Base-by-base conservation (phyloP, 2,888 invertebrate genomes). In the Busseola fusca region DNA sequence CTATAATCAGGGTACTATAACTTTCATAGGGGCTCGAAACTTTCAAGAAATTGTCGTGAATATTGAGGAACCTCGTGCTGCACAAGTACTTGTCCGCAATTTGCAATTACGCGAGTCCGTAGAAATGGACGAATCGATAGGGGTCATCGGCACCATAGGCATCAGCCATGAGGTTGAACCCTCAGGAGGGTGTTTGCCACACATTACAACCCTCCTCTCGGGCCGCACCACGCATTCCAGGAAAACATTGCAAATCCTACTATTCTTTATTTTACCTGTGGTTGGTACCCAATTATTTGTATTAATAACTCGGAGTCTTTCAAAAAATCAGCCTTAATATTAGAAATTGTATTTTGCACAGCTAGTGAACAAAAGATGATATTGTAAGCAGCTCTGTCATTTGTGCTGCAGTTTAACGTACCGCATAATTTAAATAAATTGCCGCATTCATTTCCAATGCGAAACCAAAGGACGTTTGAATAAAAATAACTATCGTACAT, bases 91-190 rank as follows among this genome's bases (percentile, higher is more conserved):
- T 84, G 74, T 86, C 77, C 74, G 84, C 90, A 87, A 91, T 93
- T 91, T 88, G 91, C 93, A 94, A 94, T 94, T 93, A 93, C 91
- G 89, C 87, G 87, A 88, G 88, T 92, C 90, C 92, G 90, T 89
- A 87, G 93, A 93, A 93, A 92, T 90, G 88, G 87, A 87, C 88
- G 85, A 95, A 95, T 95, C 95, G 94, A 95, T 95, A 94, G 92
- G 87, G 95, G 95, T 95, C 95, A 95, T 95, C 93, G 95, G 91
- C 95, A 94, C 94, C 89, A 93, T 92, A 93, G 92, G 89, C 92
- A 93, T 91, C 93, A 92, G 92, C 91, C 87, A 91, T 91, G 91
- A 91, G 92, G 90, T 92, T 86, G 91, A 92, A 91, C 95, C 94
- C 94, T 93, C 90, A 89, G 88, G 88, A 93, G 93, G 93, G 93